Evolutionary conservation across 2,888 invertebrate genomes (phyloP).

Genomic region (Atethmia centrago): DNA sequence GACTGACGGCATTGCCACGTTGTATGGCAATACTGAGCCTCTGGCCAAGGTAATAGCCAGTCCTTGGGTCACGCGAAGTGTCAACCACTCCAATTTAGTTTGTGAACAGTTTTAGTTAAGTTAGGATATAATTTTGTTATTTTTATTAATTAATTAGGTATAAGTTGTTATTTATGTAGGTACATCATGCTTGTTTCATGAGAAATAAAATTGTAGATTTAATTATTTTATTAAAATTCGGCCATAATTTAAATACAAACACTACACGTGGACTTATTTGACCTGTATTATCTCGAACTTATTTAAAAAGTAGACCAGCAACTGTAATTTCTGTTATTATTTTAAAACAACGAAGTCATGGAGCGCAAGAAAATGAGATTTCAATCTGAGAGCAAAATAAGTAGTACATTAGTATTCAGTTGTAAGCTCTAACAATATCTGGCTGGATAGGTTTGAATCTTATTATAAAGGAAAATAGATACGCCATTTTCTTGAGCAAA

Average conservation of each 20-base stretch:
- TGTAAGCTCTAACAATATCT: slow-evolving; percentile 52
- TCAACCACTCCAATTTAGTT: no score
- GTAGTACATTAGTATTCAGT: slow-evolving; percentile 64
- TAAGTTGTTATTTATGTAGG: no score
- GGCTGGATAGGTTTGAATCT: slow-evolving; percentile 56
- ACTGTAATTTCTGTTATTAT: slow-evolving; percentile 40
- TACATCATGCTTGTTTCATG: no score
- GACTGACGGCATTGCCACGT: no score
- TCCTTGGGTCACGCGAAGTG: no score
- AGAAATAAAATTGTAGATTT: not conserved
- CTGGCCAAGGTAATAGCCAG: no score
- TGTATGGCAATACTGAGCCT: no score
- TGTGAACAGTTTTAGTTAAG: no score
- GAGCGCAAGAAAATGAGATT: slow-evolving; percentile 56
- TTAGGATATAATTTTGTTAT: no score
- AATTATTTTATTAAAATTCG: not conserved
- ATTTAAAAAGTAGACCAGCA: slow-evolving; percentile 34
- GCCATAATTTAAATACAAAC: not conserved
- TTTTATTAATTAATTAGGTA: no score
- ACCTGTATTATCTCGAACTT: slow-evolving; percentile 9
- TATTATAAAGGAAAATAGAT: slow-evolving; percentile 60
- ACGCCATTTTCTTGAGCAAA: slow-evolving; percentile 49
- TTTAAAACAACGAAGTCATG: slow-evolving; percentile 53
- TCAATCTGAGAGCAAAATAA: slow-evolving; percentile 52
- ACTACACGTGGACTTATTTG: slow-evolving; percentile 13